Evolutionary conservation across 2,797 vertebrate species (phyloP).

Genomic region (Darevskia nairensis): DNA sequence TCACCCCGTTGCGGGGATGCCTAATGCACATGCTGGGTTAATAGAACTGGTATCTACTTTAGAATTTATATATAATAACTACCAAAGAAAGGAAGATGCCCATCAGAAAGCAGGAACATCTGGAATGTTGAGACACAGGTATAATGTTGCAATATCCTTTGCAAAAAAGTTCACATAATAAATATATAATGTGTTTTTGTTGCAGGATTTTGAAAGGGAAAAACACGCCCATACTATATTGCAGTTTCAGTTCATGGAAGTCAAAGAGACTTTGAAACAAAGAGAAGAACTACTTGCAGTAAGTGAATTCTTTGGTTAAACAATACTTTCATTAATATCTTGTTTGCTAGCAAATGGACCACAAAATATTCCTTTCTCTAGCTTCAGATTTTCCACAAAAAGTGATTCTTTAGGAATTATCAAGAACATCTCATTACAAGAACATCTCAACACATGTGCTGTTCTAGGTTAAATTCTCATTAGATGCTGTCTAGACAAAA

Average conservation of each 20-base stretch:
- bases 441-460: neutral
- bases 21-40: neutral
- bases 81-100: neutral
- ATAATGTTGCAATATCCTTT: neutral
- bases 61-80: too few species aligned
- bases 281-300: conserved; percentile 93
- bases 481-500: neutral
- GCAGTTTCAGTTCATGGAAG: conserved; percentile 90
- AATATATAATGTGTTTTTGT: conserved; percentile 36
- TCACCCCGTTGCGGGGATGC: too few species aligned
- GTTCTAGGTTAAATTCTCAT: neutral
- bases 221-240: conserved; percentile 87
- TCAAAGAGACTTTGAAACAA: conserved; percentile 91
- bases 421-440: neutral
- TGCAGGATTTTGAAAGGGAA: conserved; percentile 90
- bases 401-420: conserved; percentile 27
- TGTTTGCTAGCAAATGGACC: conserved; percentile 3
- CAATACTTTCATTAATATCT: neutral
- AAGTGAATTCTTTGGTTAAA: conserved; percentile 66
- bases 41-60: neutral
- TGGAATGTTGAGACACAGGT: neutral
- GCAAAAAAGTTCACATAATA: neutral
- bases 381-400: conserved; percentile 30
- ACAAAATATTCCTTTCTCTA: conserved; percentile 32
- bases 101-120: neutral